Base-by-base conservation (phyloP, 2,888 invertebrate species). In the Ochropleura plecta region DNA sequence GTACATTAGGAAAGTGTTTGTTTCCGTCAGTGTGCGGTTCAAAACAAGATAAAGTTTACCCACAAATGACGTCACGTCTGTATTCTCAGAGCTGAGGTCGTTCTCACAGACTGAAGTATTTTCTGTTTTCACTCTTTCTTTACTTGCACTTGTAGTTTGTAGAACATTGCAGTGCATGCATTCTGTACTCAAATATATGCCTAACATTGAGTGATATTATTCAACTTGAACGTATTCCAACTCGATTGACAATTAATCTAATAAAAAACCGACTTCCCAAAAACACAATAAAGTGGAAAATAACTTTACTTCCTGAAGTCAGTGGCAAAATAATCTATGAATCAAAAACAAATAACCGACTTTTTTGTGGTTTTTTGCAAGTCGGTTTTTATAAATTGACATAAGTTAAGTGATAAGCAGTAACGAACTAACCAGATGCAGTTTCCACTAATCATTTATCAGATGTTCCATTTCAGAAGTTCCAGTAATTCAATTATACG, bases 1-100 rank as follows among this genome's bases (percentile, higher is more conserved):
- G 81, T 88, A 84, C 83, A 83, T 88, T 87, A 87, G 85, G 78
- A 60, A 81, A 84, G 82, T 82, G 82, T 81, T 78, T 73, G 85
- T 86, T 88, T 86, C 84, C 79, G 72, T 80, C 81, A 69, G 66
- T 68, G 75, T 70, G 65, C 69, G 62, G 63, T 79, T 83, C 51
- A 71, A 70, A 80, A 67, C 69, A 72, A 82, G 70, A 76, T 79
- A 87, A 79, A 83, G 79, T 79, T 84, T 80, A 79, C 75, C 66
- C 73, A 68, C 55, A 70, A 70, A 73, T 83, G 73, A 64, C 57
- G 69, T 70, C 82, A 81, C 59, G 16, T 44, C 18, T 70, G 70
- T 57, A 44, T 84, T 64, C n/a, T 18, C 44, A 0, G 44, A 53
- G 10, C 40, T 53, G 20, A 70, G 57, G n/a, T 81, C 40, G 42